Percentiles rank a stretch among this genome's conserved stretches.
These are phyloP conservation scores for Ailuropoda melanoleuca DNA, from an alignment of 2,113 vertebrate species.

Conservation along the genomic window DNA sequence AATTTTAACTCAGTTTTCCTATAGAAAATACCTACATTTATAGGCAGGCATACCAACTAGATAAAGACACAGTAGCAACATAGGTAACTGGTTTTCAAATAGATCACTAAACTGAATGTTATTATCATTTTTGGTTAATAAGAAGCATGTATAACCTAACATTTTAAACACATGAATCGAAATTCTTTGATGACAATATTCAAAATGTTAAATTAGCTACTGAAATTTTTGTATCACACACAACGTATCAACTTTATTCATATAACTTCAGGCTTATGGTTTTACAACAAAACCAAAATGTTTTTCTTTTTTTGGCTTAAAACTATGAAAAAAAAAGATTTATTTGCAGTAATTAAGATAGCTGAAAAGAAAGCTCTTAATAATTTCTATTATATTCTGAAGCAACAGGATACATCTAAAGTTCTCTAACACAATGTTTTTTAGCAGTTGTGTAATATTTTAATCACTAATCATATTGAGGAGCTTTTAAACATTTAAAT, in stretches of 20 bases:
- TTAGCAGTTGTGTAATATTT: not conserved
- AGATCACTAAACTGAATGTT: constrained; percentile 10
- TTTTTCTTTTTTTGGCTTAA: constrained; percentile 9
- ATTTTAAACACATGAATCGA: constrained; percentile 51
- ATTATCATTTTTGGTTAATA: constrained; percentile 44
- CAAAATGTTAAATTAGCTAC: constrained; percentile 38
- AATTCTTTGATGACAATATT: constrained; percentile 51
- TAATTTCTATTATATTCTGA: constrained; percentile 53
- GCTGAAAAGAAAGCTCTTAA: constrained; percentile 37
- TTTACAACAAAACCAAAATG: constrained; percentile 41
- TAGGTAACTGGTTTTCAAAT: not conserved
- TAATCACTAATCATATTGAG: constrained; percentile 26
- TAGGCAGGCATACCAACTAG: constrained; percentile 61
- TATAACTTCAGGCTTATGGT: not conserved
- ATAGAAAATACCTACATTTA: constrained; percentile 79
- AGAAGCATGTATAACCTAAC: constrained; percentile 51
- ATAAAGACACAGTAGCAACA: constrained; percentile 37
- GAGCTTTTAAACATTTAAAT: constrained; percentile 57
- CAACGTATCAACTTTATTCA: constrained; percentile 34
- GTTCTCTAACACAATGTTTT: constrained; percentile 22
- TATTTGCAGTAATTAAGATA: constrained; percentile 47
- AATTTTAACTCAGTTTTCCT: constrained; percentile 14
- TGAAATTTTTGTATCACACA: constrained; percentile 30
- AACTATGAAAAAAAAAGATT: constrained; percentile 30
- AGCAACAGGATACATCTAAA: constrained; percentile 37